phyloP scores from a whole-genome alignment of 2,113 vertebrate species.

The Python bivittatus region DNA sequence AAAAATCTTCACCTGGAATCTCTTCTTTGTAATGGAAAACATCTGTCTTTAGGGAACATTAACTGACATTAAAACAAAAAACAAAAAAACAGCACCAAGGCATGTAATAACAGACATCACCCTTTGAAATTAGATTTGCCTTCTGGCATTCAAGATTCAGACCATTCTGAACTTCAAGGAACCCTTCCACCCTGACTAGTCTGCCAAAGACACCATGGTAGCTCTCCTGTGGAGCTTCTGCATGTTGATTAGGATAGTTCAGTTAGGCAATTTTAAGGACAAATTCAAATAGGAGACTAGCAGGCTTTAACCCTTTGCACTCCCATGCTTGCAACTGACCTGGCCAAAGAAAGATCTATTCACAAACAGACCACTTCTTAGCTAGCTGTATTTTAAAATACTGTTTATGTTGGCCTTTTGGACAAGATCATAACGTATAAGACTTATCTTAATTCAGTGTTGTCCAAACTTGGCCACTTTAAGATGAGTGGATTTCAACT shows the following conservation, averaged over 20 bases:
- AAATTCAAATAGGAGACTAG: background rate
- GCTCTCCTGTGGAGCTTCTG: background rate
- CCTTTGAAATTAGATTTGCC: constrained; percentile 11
- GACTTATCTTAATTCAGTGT: background rate
- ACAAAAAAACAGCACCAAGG: constrained; percentile 41
- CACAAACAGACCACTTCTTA: background rate
- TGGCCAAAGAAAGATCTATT: background rate
- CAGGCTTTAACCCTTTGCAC: background rate
- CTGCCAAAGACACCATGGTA: background rate
- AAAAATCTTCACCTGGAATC: constrained; percentile 73
- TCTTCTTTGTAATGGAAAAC: constrained; percentile 69
- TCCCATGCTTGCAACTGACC: background rate
- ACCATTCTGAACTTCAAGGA: background rate
- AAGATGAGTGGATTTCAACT: too few relatives aligned
- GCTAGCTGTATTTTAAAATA: background rate
- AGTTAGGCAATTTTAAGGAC: background rate
- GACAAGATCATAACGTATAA: background rate
- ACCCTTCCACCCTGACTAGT: constrained; percentile 6
- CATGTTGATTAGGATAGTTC: background rate
- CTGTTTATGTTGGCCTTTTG: background rate
- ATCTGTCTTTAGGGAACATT: constrained; percentile 65
- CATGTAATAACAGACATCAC: constrained; percentile 30
- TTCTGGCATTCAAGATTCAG: background rate
- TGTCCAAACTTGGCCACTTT: too few relatives aligned
- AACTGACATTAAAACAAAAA: constrained; percentile 48